These are phyloP conservation scores for Balaenoptera acutorostrata DNA, from an alignment of 2,113 vertebrate species.

Conservation along the genomic window DNA sequence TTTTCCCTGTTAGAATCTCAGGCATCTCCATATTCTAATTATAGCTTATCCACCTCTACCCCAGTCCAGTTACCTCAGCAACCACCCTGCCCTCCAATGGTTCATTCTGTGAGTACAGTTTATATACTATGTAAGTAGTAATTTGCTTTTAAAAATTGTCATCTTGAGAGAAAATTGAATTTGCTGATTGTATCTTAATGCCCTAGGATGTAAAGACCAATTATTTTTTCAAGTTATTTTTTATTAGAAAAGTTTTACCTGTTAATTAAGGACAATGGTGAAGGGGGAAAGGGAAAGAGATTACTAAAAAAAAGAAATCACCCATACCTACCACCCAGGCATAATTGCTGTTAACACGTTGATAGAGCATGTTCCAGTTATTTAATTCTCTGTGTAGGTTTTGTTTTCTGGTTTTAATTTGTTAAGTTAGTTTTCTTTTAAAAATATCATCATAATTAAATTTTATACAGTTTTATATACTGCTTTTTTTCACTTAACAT, in stretches of 20 bases:
- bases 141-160: conserved; percentile 29
- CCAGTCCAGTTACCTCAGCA: conserved; percentile 66
- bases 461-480: not conserved
- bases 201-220: not conserved
- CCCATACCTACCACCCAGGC: not conserved
- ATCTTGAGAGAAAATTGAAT: conserved; percentile 9
- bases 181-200: not conserved
- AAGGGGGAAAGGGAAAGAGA: not conserved
- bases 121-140: not conserved
- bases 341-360: not conserved
- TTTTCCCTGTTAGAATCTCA: conserved; percentile 72
- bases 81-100: conserved; percentile 48
- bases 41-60: conserved; percentile 59
- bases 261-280: not conserved
- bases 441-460: conserved; percentile 1
- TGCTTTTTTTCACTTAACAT: conserved; percentile 6
- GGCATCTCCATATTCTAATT: conserved; percentile 65
- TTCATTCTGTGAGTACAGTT: conserved; percentile 79
- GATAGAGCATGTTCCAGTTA: not conserved
- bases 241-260: not conserved
- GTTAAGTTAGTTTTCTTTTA: conserved; percentile 12
- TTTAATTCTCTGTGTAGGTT: not conserved
- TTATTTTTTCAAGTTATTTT: not conserved
- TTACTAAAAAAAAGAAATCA: not conserved
- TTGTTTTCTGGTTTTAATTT: conserved; percentile 27